A percentile compares a stretch with the other conserved stretches of the same genome.
These are phyloP conservation scores for Eristalinus sepulchralis DNA, from an alignment of 2,888 invertebrate species.

Conservation along the genomic window DNA sequence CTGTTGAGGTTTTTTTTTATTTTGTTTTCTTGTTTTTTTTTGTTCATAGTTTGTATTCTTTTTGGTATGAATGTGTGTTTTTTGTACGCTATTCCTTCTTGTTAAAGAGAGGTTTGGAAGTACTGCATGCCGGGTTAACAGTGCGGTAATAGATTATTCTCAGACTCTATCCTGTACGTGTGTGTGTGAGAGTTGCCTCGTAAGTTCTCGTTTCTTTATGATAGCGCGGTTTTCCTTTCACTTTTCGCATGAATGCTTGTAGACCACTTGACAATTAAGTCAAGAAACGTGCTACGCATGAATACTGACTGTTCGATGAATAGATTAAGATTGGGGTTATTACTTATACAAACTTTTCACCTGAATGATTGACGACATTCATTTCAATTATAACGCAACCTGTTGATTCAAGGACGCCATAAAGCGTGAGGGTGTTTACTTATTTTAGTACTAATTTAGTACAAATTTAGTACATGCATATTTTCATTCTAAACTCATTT, in stretches of 20 bases:
- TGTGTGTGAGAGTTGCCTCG: neutral
- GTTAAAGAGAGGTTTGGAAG: neutral
- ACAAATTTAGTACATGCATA: neutral
- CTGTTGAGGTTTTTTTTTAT: constrained; percentile 50
- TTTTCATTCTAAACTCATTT: neutral
- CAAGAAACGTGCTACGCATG: constrained; percentile 44
- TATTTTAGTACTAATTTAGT: neutral
- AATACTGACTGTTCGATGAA: neutral
- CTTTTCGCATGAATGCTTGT: constrained; percentile 61
- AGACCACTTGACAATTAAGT: constrained; percentile 67
- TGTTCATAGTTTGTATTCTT: constrained; percentile 16
- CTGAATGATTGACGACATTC: too few relatives aligned
- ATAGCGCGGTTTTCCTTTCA: constrained; percentile 54
- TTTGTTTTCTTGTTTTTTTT: constrained; percentile 71
- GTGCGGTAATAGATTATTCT: constrained; percentile 45
- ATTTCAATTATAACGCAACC: too few relatives aligned
- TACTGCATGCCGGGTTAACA: neutral
- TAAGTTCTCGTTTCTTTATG: constrained; percentile 17
- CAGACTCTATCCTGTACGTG: constrained; percentile 45
- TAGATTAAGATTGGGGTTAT: too few relatives aligned
- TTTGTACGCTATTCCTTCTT: constrained; percentile 18
- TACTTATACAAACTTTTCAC: too few relatives aligned
- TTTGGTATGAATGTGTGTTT: constrained; percentile 34
- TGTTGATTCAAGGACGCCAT: neutral
- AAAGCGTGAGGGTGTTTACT: neutral